Percentiles rank a stretch among this genome's conserved stretches.
phyloP scores from a whole-genome alignment of 2,113 vertebrate species.

The Camarhynchus parvulus region DNA sequence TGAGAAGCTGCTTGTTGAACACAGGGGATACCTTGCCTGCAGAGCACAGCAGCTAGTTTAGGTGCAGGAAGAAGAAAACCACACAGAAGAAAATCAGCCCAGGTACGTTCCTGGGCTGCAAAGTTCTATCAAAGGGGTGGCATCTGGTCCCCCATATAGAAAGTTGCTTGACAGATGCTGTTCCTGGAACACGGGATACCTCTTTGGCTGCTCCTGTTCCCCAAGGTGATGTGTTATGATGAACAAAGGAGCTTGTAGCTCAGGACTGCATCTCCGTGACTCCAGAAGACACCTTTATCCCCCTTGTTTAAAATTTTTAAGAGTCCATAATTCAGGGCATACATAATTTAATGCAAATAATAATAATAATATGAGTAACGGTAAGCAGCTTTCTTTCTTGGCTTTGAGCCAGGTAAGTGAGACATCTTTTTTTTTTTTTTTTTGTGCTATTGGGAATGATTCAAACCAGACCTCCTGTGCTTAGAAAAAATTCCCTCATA shows the following conservation, averaged over 20 bases:
- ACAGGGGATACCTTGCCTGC: accelerated
- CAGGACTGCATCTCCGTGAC: not conserved
- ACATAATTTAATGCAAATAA: not conserved
- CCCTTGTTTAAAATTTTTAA: not conserved
- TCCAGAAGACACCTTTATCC: not conserved
- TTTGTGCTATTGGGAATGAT: not conserved
- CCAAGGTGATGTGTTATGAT: not conserved
- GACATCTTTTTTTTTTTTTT: not conserved
- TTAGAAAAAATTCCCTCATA: not conserved
- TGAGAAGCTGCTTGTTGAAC: not conserved
- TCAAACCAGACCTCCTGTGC: not conserved
- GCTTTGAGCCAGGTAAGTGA: not conserved
- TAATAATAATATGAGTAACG: not conserved
- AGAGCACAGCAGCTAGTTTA: not conserved
- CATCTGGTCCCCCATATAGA: not conserved
- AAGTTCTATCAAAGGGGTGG: not conserved
- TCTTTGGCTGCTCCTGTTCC: not conserved
- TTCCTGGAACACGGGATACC: accelerated
- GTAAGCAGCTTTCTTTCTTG: not conserved
- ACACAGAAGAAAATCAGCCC: not conserved
- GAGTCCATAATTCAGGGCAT: not conserved
- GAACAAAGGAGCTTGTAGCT: not conserved
- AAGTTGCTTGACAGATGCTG: not conserved
- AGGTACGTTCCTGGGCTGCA: not conserved
- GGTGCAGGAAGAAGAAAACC: not conserved